These are phyloP conservation scores for Cervus canadensis DNA, from an alignment of 2,113 vertebrate genomes.

Conservation along the genomic window DNA sequence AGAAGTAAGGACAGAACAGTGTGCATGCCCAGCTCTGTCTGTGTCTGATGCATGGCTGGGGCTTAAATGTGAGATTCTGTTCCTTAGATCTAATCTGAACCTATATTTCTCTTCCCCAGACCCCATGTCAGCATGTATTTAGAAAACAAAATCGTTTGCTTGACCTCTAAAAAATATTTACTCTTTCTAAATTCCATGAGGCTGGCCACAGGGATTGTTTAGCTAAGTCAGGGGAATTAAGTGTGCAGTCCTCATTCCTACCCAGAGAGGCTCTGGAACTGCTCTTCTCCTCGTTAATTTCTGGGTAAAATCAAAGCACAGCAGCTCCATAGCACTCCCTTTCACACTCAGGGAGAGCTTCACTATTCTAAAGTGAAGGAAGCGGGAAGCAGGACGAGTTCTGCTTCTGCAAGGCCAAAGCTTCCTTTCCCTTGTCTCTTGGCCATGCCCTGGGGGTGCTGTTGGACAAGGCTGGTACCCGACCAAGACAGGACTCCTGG, in stretches of 20 bases:
- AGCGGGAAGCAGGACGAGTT: neutral
- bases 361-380: slow-evolving; percentile 51
- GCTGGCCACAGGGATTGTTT: slow-evolving; percentile 46
- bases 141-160: slow-evolving; percentile 40
- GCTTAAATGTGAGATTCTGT: neutral
- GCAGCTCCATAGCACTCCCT: neutral
- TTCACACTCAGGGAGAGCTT: neutral
- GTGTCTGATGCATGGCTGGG: neutral
- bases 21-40: neutral
- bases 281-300: slow-evolving; percentile 5
- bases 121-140: slow-evolving; percentile 52
- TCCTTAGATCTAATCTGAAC: neutral
- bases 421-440: neutral
- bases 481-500: no score
- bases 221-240: slow-evolving; percentile 28
- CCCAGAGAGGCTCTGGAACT: neutral
- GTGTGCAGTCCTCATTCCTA: neutral
- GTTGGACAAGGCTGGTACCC: neutral
- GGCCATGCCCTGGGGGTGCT: no score
- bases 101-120: neutral
- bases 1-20: neutral
- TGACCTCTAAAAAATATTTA: slow-evolving; percentile 54
- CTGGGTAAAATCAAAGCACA: slow-evolving; percentile 56
- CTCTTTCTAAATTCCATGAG: slow-evolving; percentile 48
- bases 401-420: neutral